Base-by-base conservation (phyloP, 35 echinoderm and acorn worm species). In the Ophioderma brevispina region DNA sequence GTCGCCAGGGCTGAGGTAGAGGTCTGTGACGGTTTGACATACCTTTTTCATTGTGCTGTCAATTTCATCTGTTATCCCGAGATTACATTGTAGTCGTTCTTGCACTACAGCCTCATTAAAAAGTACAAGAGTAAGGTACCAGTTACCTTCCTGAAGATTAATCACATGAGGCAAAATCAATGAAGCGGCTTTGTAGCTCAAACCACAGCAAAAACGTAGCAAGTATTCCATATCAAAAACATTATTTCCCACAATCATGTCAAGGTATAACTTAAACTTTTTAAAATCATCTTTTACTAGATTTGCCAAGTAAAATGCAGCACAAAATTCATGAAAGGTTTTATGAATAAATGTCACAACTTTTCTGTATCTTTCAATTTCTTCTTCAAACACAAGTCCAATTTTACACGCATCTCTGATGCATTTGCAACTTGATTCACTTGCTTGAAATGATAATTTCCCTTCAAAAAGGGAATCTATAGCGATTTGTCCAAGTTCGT, bases 251-350 rank as follows among this genome's bases (percentile, higher is more conserved):
- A 52, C 17, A 28, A 84, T 46, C 18, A 14, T 46, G 19, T 39
- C 34, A 32, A 84, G 32, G 14, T n/a, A 0, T 25, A 34, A 5
- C 0, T 56, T 32, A 32, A 84, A 84, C 5, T 46, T 46, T 40
- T 33, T 31, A 14, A 18, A 21, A 46, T 84, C 33, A 0, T 32
- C 19, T 33, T 46, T 46, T 0, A 46, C 19, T 30, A 84, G 13
- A 52, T 31, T 15, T 15, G 30, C 38, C 14, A 84, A 42, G 31
- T 84, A 84, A 0, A 49, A 30, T 42, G 81, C 81, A 21, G 81
- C 38, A 33, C 41, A 84, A 32, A 49, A 84, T 84, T 84, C 81
- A 32, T 49, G 81, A 32, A 84, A 84, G 8, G 40, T 84, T 13
- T 84, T 84, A 33, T 84, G 81, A 25, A 84, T 21, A 33, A 84